Evolutionary conservation across 2,888 invertebrate species (phyloP).

Genomic region (Adineta ricciae): DNA sequence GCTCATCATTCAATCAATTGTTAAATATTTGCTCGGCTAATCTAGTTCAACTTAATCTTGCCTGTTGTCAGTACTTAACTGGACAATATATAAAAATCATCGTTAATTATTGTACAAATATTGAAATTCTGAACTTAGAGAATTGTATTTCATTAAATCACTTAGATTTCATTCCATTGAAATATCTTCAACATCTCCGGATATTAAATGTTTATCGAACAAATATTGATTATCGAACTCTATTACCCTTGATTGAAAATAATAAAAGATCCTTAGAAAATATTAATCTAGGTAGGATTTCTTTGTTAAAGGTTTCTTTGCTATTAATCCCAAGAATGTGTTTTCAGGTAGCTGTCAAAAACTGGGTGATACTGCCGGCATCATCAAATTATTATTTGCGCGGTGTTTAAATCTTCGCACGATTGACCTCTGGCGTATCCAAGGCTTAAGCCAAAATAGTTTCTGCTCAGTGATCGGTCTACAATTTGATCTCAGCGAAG

Average conservation of each 20-base stretch:
- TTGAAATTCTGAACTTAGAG: constrained; percentile 18
- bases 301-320: too few relatives aligned
- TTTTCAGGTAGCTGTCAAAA: neutral
- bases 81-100: neutral
- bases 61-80: constrained; percentile 11
- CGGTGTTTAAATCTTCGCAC: neutral
- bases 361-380: neutral
- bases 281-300: neutral
- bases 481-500: constrained; percentile 21
- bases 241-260: neutral
- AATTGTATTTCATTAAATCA: constrained; percentile 11
- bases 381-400: neutral
- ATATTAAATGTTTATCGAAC: constrained; percentile 6
- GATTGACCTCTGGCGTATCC: neutral
- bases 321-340: too few relatives aligned
- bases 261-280: neutral
- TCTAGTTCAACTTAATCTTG: neutral
- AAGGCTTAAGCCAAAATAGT: neutral
- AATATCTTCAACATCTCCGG: neutral
- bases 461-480: neutral
- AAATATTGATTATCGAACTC: constrained; percentile 8
- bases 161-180: neutral
- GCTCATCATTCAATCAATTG: neutral
- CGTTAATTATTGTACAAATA: neutral
- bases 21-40: neutral